These are phyloP conservation scores for Folsomia candida DNA, from an alignment of 2,888 invertebrate species.

Conservation along the genomic window DNA sequence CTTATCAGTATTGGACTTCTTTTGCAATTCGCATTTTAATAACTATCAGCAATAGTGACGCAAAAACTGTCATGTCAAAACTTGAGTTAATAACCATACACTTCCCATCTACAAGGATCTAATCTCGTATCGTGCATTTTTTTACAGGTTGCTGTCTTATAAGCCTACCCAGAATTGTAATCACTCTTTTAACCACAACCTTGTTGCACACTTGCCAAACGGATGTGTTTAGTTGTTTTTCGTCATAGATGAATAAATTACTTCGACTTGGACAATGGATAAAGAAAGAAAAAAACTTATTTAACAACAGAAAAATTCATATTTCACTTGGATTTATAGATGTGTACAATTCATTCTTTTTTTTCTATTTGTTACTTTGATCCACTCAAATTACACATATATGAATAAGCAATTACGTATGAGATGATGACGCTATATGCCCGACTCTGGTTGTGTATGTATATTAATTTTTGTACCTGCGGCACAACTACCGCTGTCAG, in stretches of 20 bases:
- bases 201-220: background rate
- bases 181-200: background rate
- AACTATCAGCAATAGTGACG: background rate
- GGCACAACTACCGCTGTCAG: background rate
- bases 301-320: background rate
- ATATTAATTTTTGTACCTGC: background rate
- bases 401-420: background rate
- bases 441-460: too few relatives aligned
- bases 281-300: too few relatives aligned
- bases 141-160: background rate
- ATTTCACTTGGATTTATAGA: background rate
- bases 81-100: background rate
- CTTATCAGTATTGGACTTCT: background rate
- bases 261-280: too few relatives aligned
- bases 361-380: background rate
- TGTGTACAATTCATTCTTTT: background rate
- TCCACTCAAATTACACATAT: background rate
- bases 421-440: background rate
- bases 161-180: background rate
- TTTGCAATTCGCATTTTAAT: background rate
- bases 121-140: background rate
- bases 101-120: background rate
- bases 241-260: background rate
- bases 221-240: background rate
- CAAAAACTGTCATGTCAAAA: background rate